These are phyloP conservation scores for Parelbella ahira DNA, from an alignment of 2,888 invertebrate genomes.

Conservation along the genomic window DNA sequence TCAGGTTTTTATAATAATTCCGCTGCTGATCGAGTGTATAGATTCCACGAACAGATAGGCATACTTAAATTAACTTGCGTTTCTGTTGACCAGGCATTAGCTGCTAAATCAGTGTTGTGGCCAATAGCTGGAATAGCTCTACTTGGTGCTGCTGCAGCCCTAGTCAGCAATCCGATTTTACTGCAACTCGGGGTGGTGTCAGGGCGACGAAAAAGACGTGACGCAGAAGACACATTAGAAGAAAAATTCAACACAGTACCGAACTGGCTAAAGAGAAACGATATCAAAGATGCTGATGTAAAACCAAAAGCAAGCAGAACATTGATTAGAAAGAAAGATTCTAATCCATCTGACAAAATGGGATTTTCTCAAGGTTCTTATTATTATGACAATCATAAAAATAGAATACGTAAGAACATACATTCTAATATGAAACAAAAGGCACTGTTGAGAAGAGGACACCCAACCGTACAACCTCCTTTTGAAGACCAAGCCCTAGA, in stretches of 20 bases:
- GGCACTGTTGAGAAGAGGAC: constrained; percentile 23
- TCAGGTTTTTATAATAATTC: too few relatives aligned
- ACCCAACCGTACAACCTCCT: constrained; percentile 31
- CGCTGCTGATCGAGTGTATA: too few relatives aligned
- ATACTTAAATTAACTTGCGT: too few relatives aligned
- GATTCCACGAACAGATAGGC: too few relatives aligned
- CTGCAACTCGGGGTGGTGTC: constrained; percentile 88
- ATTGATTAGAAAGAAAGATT: neutral
- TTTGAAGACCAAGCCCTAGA: too few relatives aligned
- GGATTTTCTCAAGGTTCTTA: too few relatives aligned
- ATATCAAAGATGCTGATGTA: constrained; percentile 5
- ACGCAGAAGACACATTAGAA: constrained; percentile 48
- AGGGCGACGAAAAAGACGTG: constrained; percentile 79
- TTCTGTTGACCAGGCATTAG: constrained; percentile 83
- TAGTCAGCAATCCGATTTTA: constrained; percentile 88
- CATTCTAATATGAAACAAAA: constrained; percentile 25
- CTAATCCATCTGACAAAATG: neutral
- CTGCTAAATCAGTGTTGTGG: constrained; percentile 83
- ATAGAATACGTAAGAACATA: constrained; percentile 11
- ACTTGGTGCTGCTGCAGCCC: constrained; percentile 89
- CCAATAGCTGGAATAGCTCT: constrained; percentile 90
- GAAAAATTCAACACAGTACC: constrained; percentile 26
- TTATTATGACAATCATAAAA: constrained; percentile 7
- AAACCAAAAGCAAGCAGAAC: neutral
- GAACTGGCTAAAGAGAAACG: constrained; percentile 6